These are phyloP conservation scores for Heliconius eleuchia DNA, from an alignment of 1,140 invertebrate species.

Conservation along the genomic window DNA sequence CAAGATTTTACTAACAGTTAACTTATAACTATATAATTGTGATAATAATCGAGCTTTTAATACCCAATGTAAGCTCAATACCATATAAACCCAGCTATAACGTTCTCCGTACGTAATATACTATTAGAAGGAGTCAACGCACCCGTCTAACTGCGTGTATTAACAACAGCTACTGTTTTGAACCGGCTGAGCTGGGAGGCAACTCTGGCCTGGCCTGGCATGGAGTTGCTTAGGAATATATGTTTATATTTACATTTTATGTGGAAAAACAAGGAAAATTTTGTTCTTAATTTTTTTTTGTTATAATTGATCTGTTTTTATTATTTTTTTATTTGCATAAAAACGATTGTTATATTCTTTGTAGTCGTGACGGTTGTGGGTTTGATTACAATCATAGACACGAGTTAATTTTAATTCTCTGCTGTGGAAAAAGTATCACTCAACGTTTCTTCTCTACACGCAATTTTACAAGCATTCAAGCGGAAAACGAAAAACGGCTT, in stretches of 20 bases:
- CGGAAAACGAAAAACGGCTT: too few species aligned
- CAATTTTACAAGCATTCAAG: too few species aligned
- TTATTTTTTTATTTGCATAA: background rate
- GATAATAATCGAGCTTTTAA: too few species aligned
- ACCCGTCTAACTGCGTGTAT: conserved; percentile 58
- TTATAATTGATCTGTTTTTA: background rate
- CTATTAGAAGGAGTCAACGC: conserved; percentile 70
- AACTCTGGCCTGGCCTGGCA: background rate
- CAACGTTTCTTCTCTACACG: too few species aligned
- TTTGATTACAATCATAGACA: too few species aligned
- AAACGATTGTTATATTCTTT: too few species aligned
- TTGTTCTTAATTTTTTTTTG: background rate
- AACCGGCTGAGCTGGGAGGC: conserved; percentile 45
- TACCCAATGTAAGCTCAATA: background rate
- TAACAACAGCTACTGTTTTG: conserved; percentile 66
- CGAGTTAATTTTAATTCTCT: too few species aligned
- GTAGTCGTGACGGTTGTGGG: too few species aligned
- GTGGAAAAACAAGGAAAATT: conserved; percentile 4
- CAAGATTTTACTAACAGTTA: too few species aligned
- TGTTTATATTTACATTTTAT: conserved; percentile 22
- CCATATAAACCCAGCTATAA: conserved; percentile 48
- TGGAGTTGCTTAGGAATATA: conserved; percentile 37
- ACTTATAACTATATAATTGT: too few species aligned
- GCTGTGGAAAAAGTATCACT: too few species aligned
- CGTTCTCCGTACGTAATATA: conserved; percentile 55